Base-by-base conservation (phyloP, 2,113 vertebrate genomes). In the Brachionichthys hirsutus region DNA sequence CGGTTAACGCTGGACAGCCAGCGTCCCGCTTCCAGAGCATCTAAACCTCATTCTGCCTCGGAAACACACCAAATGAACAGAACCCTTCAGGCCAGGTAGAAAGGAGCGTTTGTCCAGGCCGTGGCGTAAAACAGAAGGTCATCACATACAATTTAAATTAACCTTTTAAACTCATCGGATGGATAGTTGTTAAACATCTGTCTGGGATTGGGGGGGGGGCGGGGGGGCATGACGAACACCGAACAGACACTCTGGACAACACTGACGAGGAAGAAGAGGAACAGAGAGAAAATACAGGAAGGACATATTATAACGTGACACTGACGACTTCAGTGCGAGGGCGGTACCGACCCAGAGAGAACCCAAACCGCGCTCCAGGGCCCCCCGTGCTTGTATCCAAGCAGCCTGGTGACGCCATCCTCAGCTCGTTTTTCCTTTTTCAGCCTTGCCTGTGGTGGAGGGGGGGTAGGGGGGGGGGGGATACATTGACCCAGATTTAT, bases 401-500 rank as follows among this genome's bases (percentile, higher is more conserved):
- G 68, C 74, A 80, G 70, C 70, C 81, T 74, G 84, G 45, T 73
- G 87, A 82, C 63, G 87, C 75, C 60, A 70, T 89, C 88, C 80
- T 88, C 84, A 80, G 89, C 85, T 70, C 71, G 68, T 64, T 73
- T 79, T 75, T 52, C 67, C 67, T 81, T 80, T 87, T 87, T 85
- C 82, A 85, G 87, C 77, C 62, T 85, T 78, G 85, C 89, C 88
- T 90, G 90, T 86, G 85, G 88, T 90, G 85, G 79, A 85, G 81
- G 85, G 86, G 87, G 87, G 67, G 85, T 77, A 85, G 81, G 85
- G 86, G 87, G 87, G 67, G 75, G 75, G 80, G 83, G 82, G 88
- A 88, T 87, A 89, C 81, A 89, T 75, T 92, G 90, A 92, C 91
- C 89, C 89, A 92, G 82, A 86, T 92, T 91, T 87, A 80, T 90